Evolutionary conservation across 2,113 vertebrate genomes (phyloP).

Genomic region (Thomomys bottae): DNA sequence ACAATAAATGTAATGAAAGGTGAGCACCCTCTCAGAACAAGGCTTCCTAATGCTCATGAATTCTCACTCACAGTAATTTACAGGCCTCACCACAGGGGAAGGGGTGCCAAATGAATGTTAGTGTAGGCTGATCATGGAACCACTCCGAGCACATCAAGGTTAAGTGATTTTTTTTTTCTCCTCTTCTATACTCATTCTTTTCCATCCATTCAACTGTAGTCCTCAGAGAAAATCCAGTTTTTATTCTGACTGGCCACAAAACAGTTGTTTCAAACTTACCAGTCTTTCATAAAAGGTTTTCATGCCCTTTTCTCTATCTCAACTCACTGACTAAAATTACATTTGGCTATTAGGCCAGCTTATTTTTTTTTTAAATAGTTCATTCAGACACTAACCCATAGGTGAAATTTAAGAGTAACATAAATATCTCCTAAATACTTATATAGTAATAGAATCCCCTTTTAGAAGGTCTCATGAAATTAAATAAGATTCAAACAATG

Average conservation of each 20-base stretch:
- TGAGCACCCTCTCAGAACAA: neutral
- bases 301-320: neutral
- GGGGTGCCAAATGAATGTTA: neutral
- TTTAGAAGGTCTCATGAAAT: slow-evolving; percentile 46
- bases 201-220: neutral
- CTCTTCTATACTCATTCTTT: neutral
- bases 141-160: neutral
- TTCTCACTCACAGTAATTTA: slow-evolving; percentile 2
- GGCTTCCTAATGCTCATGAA: neutral
- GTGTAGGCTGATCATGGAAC: neutral
- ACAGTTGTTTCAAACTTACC: neutral
- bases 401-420: slow-evolving; percentile 51
- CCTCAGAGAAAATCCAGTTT: slow-evolving; percentile 18
- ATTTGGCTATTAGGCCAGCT: neutral
- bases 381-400: neutral
- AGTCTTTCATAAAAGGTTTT: slow-evolving; percentile 41
- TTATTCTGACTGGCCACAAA: neutral
- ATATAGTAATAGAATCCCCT: neutral
- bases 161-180: slow-evolving; percentile 26
- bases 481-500: slow-evolving; percentile 50
- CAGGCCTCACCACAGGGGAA: neutral
- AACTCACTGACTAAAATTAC: slow-evolving; percentile 13
- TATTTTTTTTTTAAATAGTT: slow-evolving; percentile 6
- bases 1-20: slow-evolving; percentile 37
- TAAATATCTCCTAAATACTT: slow-evolving; percentile 16